Percentiles rank a stretch among this genome's conserved stretches.
Evolutionary conservation across 2,113 vertebrate species (phyloP).

Genomic region (Bothrops jararaca): DNA sequence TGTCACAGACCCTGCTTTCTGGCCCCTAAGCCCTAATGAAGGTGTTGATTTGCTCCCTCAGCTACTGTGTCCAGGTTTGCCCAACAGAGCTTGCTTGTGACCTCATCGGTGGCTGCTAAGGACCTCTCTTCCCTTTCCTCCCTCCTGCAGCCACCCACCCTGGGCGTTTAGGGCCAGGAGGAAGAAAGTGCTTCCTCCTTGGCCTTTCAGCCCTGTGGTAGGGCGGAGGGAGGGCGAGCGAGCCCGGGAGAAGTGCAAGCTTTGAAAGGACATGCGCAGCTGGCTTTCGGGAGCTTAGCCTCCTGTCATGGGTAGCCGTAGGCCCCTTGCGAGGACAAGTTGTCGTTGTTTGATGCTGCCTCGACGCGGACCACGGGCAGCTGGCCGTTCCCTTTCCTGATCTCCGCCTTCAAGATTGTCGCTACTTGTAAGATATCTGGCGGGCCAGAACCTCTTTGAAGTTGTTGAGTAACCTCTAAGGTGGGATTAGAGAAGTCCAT

Average conservation of each 20-base stretch:
- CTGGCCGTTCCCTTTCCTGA: constrained; percentile 40
- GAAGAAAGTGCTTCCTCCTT: constrained; percentile 65
- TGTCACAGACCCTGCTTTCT: not conserved
- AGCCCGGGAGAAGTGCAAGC: constrained; percentile 56
- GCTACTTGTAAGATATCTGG: constrained; percentile 32
- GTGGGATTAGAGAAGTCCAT: not conserved
- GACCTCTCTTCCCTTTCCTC: constrained; percentile 20
- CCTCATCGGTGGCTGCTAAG: constrained; percentile 20
- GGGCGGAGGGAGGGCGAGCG: constrained; percentile 68
- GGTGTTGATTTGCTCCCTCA: not conserved
- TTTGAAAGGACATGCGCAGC: constrained; percentile 6
- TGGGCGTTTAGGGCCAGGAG: constrained; percentile 68
- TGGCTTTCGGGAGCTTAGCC: not conserved
- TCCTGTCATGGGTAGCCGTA: constrained; percentile 19
- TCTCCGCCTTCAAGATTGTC: not conserved
- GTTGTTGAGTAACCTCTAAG: not conserved
- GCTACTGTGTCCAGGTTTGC: not conserved
- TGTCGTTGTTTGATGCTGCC: not conserved
- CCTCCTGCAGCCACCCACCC: constrained; percentile 56
- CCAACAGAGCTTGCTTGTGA: constrained; percentile 30
- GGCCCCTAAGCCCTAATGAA: not conserved
- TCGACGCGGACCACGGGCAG: constrained; percentile 57
- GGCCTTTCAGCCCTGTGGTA: constrained; percentile 71
- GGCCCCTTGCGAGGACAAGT: not conserved
- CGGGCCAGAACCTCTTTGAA: not conserved